Percentiles rank a stretch among this genome's conserved stretches.
These are phyloP conservation scores for Pipistrellus nathusii DNA, from an alignment of 2,797 vertebrate genomes.

Conservation along the genomic window DNA sequence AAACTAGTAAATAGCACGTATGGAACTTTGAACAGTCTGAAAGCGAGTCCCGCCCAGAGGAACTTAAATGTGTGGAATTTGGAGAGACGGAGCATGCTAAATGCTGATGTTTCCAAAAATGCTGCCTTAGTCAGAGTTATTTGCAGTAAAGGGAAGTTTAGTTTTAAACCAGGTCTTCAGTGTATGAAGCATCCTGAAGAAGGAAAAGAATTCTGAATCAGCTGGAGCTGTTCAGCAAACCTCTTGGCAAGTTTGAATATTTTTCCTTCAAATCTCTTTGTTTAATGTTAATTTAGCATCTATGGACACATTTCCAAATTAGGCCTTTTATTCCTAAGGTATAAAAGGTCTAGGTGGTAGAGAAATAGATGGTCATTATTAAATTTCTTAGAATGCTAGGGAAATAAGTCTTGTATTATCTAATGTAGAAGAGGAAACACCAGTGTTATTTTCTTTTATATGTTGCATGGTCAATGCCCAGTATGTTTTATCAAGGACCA, in stretches of 20 bases:
- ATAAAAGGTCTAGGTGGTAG: background rate
- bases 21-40: background rate
- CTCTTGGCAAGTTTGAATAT: background rate
- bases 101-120: background rate
- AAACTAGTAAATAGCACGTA: background rate
- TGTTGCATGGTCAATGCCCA: background rate
- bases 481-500: background rate
- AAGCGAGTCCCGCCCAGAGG: constrained; percentile 1
- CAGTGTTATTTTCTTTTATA: background rate
- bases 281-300: background rate
- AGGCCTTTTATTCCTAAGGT: background rate
- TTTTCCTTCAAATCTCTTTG: background rate
- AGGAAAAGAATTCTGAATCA: background rate
- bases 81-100: background rate
- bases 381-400: background rate
- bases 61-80: background rate
- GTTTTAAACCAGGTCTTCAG: background rate
- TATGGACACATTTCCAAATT: background rate
- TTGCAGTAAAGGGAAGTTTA: constrained; percentile 39
- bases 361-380: background rate
- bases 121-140: background rate
- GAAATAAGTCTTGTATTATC: background rate
- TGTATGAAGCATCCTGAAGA: background rate
- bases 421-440: background rate
- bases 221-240: background rate